phyloP scores from a whole-genome alignment of 1,140 invertebrate species.

The Drosophila kanapiae region DNA sequence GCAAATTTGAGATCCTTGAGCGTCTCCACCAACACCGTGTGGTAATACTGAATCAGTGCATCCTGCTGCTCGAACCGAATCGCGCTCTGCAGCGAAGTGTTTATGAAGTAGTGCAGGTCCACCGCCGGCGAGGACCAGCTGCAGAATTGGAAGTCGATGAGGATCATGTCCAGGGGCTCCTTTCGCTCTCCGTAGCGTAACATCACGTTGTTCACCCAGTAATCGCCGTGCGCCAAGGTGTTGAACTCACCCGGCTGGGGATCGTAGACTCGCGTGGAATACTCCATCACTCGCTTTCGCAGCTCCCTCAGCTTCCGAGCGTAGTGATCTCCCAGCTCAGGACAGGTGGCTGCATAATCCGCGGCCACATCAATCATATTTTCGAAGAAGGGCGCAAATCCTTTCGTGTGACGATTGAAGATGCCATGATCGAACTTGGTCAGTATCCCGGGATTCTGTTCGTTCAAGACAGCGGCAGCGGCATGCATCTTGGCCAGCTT shows the following conservation, averaged over 20 bases:
- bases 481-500: slow-evolving; percentile 88
- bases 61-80: slow-evolving; percentile 54
- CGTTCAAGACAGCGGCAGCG: slow-evolving; percentile 74
- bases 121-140: slow-evolving; percentile 75
- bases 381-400: slow-evolving; percentile 63
- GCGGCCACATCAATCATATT: slow-evolving; percentile 45
- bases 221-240: slow-evolving; percentile 89
- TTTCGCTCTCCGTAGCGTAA: slow-evolving; percentile 85
- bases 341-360: slow-evolving; percentile 39
- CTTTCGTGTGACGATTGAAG: slow-evolving; percentile 66
- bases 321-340: slow-evolving; percentile 54
- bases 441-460: slow-evolving; percentile 55
- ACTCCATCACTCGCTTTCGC: slow-evolving; percentile 63
- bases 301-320: slow-evolving; percentile 54
- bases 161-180: slow-evolving; percentile 85
- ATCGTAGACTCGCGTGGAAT: slow-evolving; percentile 60
- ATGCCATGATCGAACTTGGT: slow-evolving; percentile 71
- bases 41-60: slow-evolving; percentile 73
- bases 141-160: slow-evolving; percentile 82
- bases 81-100: slow-evolving; percentile 52
- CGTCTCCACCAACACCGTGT: slow-evolving; percentile 59
- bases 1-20: slow-evolving; percentile 61
- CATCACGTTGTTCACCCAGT: slow-evolving; percentile 89
- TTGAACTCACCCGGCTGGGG: slow-evolving; percentile 86
- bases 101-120: slow-evolving; percentile 79